Conservation (phyloP, 2,797 vertebrate genomes). For the Pantherophis vulpinus region DNA sequence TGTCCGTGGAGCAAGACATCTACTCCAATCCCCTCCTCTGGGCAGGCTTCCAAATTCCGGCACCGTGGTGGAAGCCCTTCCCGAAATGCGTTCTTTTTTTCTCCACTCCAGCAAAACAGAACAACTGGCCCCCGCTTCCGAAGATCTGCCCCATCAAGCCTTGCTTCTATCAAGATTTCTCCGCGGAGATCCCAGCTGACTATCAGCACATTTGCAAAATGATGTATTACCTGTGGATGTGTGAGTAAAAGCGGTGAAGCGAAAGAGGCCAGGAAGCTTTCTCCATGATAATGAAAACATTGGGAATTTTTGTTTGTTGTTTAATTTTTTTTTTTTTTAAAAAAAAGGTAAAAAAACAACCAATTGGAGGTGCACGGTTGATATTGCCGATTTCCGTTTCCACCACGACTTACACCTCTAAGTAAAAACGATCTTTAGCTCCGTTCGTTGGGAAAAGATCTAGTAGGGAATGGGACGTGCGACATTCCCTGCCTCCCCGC, state of each 20-base stretch:
- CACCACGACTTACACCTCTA: not conserved
- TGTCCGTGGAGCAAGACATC: not conserved
- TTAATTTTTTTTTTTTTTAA: not conserved
- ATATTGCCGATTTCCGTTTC: not conserved
- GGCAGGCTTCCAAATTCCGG: not conserved
- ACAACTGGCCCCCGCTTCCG: conserved; percentile 97
- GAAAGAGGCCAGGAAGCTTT: not conserved
- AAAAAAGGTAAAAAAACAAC: not conserved
- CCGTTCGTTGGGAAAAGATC: no score
- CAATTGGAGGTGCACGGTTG: not conserved
- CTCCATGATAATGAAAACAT: not conserved
- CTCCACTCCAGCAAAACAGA: conserved; percentile 77
- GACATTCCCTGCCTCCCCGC: no score
- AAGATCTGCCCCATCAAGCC: conserved; percentile 87
- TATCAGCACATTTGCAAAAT: conserved; percentile 91
- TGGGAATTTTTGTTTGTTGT: not conserved
- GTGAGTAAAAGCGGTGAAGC: conserved; percentile 73
- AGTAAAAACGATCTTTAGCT: not conserved
- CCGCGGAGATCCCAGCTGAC: conserved; percentile 88
- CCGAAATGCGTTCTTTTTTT: conserved; percentile 9
- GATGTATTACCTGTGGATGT: conserved; percentile 98
- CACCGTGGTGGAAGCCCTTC: not conserved
- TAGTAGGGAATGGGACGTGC: no score
- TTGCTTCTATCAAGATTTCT: conserved; percentile 96
- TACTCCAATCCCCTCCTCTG: not conserved